Percentiles rank a stretch among this genome's conserved stretches.
phyloP scores from a whole-genome alignment of 2,888 invertebrate genomes.

The Drosophila anomelani region DNA sequence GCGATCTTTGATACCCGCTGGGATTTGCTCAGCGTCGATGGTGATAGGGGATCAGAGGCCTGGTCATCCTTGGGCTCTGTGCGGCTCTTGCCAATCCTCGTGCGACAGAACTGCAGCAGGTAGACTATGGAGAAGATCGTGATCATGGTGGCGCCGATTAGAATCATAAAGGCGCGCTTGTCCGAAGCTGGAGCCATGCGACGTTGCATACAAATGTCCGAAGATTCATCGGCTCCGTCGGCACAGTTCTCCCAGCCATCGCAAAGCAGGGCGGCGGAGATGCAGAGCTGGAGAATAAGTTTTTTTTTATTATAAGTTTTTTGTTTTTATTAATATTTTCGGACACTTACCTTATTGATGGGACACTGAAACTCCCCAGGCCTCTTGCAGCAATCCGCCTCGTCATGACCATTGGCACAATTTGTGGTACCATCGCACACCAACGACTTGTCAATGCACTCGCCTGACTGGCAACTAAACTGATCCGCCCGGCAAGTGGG shows the following conservation, averaged over 20 bases:
- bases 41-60: conserved; percentile 88
- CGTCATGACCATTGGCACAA: conserved; percentile 89
- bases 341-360: conserved; percentile 86
- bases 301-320: no score
- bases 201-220: conserved; percentile 87
- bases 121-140: conserved; percentile 86
- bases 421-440: conserved; percentile 88
- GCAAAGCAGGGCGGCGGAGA: conserved; percentile 89
- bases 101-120: conserved; percentile 86
- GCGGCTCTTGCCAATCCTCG: conserved; percentile 85
- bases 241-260: conserved; percentile 92
- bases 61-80: conserved; percentile 87
- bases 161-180: conserved; percentile 86
- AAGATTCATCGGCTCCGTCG: conserved; percentile 92
- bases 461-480: conserved; percentile 86
- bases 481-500: conserved; percentile 89
- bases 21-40: conserved; percentile 84
- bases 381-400: conserved; percentile 88
- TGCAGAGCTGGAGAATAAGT: conserved; percentile 85
- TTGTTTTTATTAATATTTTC: background rate
- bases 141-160: conserved; percentile 86
- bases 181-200: conserved; percentile 85
- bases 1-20: conserved; percentile 84
- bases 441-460: conserved; percentile 87
- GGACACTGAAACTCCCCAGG: conserved; percentile 89